Conservation (phyloP, 2,888 invertebrate genomes). For the Lasioglossum morio region DNA sequence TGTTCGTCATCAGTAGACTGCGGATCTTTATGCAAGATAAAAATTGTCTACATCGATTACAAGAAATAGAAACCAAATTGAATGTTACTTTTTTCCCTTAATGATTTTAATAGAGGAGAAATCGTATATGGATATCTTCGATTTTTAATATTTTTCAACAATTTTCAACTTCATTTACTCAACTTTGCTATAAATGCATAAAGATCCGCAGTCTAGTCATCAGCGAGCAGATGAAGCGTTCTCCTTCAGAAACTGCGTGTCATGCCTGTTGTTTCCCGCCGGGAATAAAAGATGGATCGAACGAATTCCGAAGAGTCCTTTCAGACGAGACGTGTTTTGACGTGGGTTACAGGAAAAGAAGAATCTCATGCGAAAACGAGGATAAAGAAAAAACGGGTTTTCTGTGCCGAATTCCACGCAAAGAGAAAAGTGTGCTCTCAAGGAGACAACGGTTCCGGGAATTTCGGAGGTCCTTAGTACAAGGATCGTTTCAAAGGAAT, state of each 20-base stretch:
- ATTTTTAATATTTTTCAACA: too few species aligned
- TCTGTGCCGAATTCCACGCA: conserved; percentile 53
- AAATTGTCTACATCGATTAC: too few species aligned
- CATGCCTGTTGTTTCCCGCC: conserved; percentile 10
- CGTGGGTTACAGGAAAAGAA: conserved; percentile 40
- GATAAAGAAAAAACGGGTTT: conserved; percentile 43
- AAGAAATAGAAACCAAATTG: too few species aligned
- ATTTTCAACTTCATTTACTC: too few species aligned
- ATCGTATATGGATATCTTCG: too few species aligned
- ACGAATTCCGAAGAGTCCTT: conserved; percentile 31
- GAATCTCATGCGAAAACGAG: conserved; percentile 17
- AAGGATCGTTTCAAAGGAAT: background rate
- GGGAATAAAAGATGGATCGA: conserved; percentile 1
- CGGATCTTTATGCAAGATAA: too few species aligned
- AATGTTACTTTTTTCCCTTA: too few species aligned
- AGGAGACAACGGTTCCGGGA: conserved; percentile 34
- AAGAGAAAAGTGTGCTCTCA: conserved; percentile 38
- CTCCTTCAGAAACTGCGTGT: background rate
- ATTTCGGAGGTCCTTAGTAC: conserved; percentile 8
- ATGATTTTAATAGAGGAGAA: too few species aligned
- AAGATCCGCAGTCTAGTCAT: background rate
- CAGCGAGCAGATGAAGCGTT: background rate
- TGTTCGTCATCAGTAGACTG: too few species aligned
- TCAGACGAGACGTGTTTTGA: conserved; percentile 24
- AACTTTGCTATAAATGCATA: too few species aligned